Evolutionary conservation across 2,888 invertebrate species (phyloP).

Genomic region (Abscondita cerata): DNA sequence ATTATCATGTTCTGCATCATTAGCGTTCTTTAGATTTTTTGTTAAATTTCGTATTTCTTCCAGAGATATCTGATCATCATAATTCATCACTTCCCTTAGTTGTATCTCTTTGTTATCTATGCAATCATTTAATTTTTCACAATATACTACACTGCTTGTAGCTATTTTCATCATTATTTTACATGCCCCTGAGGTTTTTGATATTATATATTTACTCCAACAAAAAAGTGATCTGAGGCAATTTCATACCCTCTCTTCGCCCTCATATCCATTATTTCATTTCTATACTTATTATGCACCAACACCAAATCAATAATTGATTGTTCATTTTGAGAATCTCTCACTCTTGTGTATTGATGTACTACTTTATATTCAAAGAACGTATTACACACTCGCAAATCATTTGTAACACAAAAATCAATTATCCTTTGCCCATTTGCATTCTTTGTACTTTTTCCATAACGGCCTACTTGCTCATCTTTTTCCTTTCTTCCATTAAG

Average conservation of each 20-base stretch:
- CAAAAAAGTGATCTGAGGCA: neutral
- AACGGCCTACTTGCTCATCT: slow-evolving; percentile 1
- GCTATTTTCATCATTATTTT: neutral
- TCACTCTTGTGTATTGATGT: too few relatives aligned
- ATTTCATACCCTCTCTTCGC: neutral
- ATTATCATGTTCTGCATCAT: too few relatives aligned
- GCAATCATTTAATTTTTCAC: too few relatives aligned
- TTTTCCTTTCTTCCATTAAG: slow-evolving; percentile 3
- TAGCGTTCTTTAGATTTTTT: too few relatives aligned
- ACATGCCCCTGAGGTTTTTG: neutral
- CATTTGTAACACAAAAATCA: neutral
- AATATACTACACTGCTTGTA: neutral
- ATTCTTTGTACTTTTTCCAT: too few relatives aligned
- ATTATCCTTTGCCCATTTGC: neutral
- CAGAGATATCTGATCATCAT: too few relatives aligned
- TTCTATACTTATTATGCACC: neutral
- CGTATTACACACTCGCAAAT: neutral
- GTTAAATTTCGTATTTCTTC: too few relatives aligned
- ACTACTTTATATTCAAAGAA: slow-evolving; percentile 2
- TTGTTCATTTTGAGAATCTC: too few relatives aligned
- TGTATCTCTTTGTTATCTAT: too few relatives aligned
- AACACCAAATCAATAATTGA: too few relatives aligned
- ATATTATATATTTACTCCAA: neutral
- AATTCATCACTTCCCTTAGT: too few relatives aligned
- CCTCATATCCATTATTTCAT: neutral